phyloP scores from a whole-genome alignment of 2,797 vertebrate species.

The Sternotherus odoratus region DNA sequence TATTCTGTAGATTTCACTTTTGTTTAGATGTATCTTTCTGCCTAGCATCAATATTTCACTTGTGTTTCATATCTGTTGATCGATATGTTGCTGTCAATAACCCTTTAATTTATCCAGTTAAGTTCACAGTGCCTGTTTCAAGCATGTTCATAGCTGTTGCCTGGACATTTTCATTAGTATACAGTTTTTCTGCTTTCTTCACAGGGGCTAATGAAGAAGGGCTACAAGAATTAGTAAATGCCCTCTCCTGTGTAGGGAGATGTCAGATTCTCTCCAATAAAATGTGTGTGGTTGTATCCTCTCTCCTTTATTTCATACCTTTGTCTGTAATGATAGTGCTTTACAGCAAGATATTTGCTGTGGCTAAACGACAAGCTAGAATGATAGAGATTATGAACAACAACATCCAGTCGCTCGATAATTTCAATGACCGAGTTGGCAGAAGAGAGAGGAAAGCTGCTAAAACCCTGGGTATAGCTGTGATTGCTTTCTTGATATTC shows the following conservation, averaged over 20 bases:
- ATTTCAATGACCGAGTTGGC: background rate
- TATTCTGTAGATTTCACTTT: slow-evolving; percentile 84
- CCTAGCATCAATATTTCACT: slow-evolving; percentile 87
- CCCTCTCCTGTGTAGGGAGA: slow-evolving; percentile 36
- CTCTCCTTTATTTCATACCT: slow-evolving; percentile 43
- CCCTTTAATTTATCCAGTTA: slow-evolving; percentile 23
- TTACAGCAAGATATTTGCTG: slow-evolving; percentile 52
- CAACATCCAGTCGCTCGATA: background rate
- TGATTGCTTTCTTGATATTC: slow-evolving; percentile 67
- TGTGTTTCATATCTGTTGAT: slow-evolving; percentile 82
- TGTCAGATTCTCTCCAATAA: slow-evolving; percentile 29
- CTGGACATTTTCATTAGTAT: slow-evolving; percentile 22
- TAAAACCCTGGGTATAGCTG: slow-evolving; percentile 65
- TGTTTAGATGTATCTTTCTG: slow-evolving; percentile 87
- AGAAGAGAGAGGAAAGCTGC: slow-evolving; percentile 74
- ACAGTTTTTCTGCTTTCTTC: background rate
- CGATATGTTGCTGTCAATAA: slow-evolving; percentile 37
- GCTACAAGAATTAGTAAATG: slow-evolving; percentile 22
- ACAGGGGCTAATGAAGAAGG: background rate
- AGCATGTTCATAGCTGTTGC: background rate
- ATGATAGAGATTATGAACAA: slow-evolving; percentile 61
- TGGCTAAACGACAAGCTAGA: slow-evolving; percentile 64
- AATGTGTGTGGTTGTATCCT: slow-evolving; percentile 11
- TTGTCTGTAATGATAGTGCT: slow-evolving; percentile 26
- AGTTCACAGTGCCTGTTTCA: background rate